Percentiles rank a stretch among this genome's conserved stretches.
Conservation (phyloP, 2,797 vertebrate genomes). For the Prunella strophiata region DNA sequence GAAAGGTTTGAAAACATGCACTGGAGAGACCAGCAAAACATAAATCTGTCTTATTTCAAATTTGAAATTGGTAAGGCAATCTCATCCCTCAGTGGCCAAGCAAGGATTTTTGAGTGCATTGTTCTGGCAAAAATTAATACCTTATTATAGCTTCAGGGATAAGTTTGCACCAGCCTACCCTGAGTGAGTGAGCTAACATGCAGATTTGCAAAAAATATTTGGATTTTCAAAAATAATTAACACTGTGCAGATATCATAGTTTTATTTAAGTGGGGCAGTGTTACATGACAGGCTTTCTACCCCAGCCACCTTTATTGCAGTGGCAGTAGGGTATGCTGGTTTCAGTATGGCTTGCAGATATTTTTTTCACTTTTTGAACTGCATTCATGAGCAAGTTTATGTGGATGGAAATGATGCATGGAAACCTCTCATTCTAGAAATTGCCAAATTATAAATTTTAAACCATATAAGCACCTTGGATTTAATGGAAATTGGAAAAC, state of each 20-base stretch:
- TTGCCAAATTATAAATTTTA: not conserved
- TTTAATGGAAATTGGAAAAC: not conserved
- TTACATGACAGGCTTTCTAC: not conserved
- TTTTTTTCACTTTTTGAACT: not conserved
- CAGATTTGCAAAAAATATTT: not conserved
- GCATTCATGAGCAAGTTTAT: not conserved
- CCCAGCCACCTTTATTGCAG: not conserved
- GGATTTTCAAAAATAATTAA: not conserved
- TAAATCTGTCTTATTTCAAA: not conserved
- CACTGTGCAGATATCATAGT: not conserved
- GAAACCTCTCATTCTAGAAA: not conserved
- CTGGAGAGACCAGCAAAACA: not conserved
- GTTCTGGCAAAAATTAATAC: not conserved
- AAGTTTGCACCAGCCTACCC: not conserved
- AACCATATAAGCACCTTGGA: accelerated
- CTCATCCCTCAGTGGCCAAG: not conserved
- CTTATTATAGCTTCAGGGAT: not conserved
- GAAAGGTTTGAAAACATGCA: not conserved
- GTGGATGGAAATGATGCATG: not conserved
- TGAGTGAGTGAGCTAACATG: not conserved
- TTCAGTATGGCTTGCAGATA: not conserved
- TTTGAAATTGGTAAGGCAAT: not conserved
- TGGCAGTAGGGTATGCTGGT: not conserved
- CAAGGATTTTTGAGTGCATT: not conserved
- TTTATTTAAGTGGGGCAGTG: not conserved